These are phyloP conservation scores for Bucco capensis DNA, from an alignment of 2,113 vertebrate species.

Conservation along the genomic window DNA sequence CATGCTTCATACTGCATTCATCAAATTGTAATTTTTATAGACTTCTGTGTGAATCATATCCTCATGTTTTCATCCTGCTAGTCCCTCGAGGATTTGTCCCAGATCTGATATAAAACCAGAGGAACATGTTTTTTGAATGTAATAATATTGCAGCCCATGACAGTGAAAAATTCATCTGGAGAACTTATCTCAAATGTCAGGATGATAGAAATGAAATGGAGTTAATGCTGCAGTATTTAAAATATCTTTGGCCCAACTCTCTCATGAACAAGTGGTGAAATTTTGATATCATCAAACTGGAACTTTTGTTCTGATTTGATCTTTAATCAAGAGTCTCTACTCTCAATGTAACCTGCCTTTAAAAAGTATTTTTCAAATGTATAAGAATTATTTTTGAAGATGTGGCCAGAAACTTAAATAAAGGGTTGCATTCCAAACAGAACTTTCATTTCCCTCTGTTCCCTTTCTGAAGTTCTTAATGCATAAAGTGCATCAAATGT, in stretches of 20 bases:
- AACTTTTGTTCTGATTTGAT: slow-evolving; percentile 1
- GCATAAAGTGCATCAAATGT: background rate
- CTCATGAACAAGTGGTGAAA: background rate
- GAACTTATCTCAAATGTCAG: background rate
- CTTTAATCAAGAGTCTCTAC: background rate
- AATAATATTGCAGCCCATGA: background rate
- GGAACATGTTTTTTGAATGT: background rate
- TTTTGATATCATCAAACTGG: background rate
- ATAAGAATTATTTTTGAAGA: background rate
- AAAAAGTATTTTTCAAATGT: background rate
- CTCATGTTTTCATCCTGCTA: background rate
- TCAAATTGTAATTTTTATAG: background rate
- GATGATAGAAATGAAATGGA: background rate
- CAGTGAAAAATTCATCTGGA: background rate
- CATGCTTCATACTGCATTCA: background rate
- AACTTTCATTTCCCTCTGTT: background rate
- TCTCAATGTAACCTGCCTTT: background rate
- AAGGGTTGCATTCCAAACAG: background rate
- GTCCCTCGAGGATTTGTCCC: background rate
- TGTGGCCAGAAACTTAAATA: background rate
- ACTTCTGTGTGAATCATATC: background rate
- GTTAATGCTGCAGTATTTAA: background rate
- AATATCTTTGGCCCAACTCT: background rate
- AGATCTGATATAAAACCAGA: slow-evolving; percentile 22
- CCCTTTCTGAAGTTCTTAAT: background rate